phyloP scores from a whole-genome alignment of 2,888 invertebrate genomes.

The Drosophila differens region DNA sequence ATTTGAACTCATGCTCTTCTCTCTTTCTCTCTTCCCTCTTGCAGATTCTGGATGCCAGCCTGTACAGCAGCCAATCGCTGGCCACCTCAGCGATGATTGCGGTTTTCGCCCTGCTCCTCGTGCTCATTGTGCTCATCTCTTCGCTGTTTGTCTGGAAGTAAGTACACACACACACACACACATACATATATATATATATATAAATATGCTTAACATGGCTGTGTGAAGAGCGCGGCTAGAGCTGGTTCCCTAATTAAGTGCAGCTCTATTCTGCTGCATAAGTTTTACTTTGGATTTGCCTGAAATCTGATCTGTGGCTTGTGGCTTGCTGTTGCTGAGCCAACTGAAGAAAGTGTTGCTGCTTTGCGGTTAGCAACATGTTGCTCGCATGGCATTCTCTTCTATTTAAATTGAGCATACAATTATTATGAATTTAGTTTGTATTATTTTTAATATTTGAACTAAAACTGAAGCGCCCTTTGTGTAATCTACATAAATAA shows the following conservation, averaged over 20 bases:
- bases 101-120: conserved; percentile 91
- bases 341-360: conserved; percentile 10
- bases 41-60: conserved; percentile 95
- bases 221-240: conserved; percentile 2
- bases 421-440: not conserved
- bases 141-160: conserved; percentile 95
- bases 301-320: conserved; percentile 28
- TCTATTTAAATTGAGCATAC: not conserved
- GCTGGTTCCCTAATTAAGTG: conserved; percentile 4
- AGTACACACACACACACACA: conserved; percentile 86
- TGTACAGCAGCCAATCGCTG: conserved; percentile 93
- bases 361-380: not conserved
- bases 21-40: conserved; percentile 80
- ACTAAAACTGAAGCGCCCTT: not conserved
- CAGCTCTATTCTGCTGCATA: not conserved
- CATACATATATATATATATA: not conserved
- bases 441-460: not conserved
- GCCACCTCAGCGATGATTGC: conserved; percentile 94
- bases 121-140: conserved; percentile 91
- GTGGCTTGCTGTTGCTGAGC: conserved; percentile 17
- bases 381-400: not conserved
- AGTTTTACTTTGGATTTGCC: not conserved
- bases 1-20: conserved; percentile 85
- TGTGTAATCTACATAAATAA: conserved; percentile 9
- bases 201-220: not conserved